These are phyloP conservation scores for Vireo griseus DNA, from an alignment of 2,797 vertebrate genomes.

Conservation along the genomic window DNA sequence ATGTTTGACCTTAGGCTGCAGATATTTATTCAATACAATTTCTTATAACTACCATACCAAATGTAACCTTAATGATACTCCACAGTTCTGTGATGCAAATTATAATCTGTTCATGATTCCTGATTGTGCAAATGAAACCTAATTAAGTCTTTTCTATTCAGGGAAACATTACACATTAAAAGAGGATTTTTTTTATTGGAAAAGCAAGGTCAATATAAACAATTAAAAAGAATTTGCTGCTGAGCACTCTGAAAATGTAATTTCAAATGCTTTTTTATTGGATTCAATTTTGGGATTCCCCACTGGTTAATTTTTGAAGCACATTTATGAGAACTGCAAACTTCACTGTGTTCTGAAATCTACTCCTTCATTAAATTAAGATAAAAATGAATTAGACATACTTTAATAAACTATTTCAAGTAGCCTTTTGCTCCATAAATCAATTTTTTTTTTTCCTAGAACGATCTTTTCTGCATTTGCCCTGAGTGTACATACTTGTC, in stretches of 20 bases:
- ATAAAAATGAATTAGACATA: neutral
- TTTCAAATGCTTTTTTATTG: neutral
- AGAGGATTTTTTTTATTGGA: conserved; percentile 20
- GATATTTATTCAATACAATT: neutral
- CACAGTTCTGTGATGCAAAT: conserved; percentile 48
- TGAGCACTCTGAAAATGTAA: neutral
- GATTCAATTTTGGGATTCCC: neutral
- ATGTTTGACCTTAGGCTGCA: neutral
- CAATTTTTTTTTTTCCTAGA: fast-evolving
- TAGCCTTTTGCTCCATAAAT: neutral
- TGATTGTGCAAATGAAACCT: conserved; percentile 14
- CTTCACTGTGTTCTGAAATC: neutral
- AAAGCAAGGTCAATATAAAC: conserved; percentile 44
- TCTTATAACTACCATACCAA: neutral
- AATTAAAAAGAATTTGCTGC: conserved; percentile 25
- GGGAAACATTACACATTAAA: conserved; percentile 6
- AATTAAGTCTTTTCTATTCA: conserved; percentile 36
- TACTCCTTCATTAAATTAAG: neutral
- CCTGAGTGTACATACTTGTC: neutral
- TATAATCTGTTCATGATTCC: conserved; percentile 49
- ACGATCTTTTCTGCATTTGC: neutral
- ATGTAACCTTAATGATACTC: neutral
- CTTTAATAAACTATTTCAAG: neutral
- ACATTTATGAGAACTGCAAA: neutral
- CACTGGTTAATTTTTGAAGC: neutral